Conservation (phyloP, 2,113 vertebrate genomes). For the Delphinus delphis region DNA sequence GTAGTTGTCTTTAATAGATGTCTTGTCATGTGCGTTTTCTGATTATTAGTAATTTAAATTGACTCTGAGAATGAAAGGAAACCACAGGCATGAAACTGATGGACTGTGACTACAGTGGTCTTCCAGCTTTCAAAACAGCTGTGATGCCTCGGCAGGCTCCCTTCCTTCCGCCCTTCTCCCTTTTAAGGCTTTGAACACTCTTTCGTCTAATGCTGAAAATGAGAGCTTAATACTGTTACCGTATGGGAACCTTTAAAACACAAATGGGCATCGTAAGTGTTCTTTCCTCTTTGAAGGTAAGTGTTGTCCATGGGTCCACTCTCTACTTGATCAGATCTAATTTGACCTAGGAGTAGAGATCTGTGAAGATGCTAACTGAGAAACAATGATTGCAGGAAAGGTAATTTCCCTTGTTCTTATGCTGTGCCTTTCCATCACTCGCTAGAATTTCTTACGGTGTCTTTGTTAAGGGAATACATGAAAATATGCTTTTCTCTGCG, state of each 20-base stretch:
- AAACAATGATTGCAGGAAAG: constrained; percentile 55
- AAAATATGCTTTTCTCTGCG: not conserved
- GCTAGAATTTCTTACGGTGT: not conserved
- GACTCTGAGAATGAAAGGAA: constrained; percentile 79
- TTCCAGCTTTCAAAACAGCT: constrained; percentile 76
- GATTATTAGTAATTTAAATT: constrained; percentile 82
- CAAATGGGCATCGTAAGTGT: constrained; percentile 73
- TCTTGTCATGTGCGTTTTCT: constrained; percentile 80
- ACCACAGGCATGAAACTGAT: constrained; percentile 78
- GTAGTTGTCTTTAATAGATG: constrained; percentile 81
- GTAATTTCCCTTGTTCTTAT: constrained; percentile 50
- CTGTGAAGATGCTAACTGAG: constrained; percentile 69
- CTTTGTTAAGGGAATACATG: not conserved
- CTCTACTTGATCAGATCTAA: constrained; percentile 77
- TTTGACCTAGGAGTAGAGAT: constrained; percentile 72
- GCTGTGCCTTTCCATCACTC: not conserved
- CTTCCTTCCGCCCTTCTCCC: not conserved
- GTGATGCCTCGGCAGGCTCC: constrained; percentile 56
- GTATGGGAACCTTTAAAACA: constrained; percentile 73
- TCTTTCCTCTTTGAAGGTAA: constrained; percentile 77
- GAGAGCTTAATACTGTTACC: constrained; percentile 76
- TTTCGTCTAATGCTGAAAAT: constrained; percentile 76
- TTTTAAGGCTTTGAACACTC: constrained; percentile 71
- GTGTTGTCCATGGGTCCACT: constrained; percentile 59
- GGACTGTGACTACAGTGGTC: constrained; percentile 74